A percentile compares a stretch with the other conserved stretches of the same genome.
Evolutionary conservation across 1,140 invertebrate species (phyloP).

Genomic region (Trichomalopsis sarcophagae): DNA sequence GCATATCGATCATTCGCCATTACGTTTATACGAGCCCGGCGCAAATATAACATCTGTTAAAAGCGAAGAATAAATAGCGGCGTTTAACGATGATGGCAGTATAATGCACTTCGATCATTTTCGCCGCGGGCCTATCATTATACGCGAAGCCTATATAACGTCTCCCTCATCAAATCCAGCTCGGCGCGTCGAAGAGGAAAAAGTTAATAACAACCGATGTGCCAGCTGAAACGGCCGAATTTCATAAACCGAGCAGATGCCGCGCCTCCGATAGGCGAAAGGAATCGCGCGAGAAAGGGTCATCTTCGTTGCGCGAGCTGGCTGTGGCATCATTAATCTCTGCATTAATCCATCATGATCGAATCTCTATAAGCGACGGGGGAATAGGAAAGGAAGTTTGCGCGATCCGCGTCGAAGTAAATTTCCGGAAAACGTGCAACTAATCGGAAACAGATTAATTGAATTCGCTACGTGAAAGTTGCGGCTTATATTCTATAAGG

Average conservation of each 20-base stretch:
- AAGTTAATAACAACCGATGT: too few species aligned
- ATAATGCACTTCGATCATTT: background rate
- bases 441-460: constrained; percentile 25
- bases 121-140: too few species aligned
- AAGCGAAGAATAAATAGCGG: background rate
- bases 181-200: too few species aligned
- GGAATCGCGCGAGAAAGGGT: too few species aligned
- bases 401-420: too few species aligned
- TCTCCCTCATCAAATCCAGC: too few species aligned
- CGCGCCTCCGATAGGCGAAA: too few species aligned
- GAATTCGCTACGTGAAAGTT: background rate
- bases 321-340: background rate
- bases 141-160: too few species aligned
- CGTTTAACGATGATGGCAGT: background rate
- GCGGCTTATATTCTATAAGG: background rate
- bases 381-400: too few species aligned
- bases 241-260: background rate
- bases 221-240: background rate
- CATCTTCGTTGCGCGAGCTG: too few species aligned
- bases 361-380: background rate
- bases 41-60: background rate
- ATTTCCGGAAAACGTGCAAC: background rate
- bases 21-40: background rate
- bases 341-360: background rate
- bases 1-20: background rate